These are phyloP conservation scores for Melangyna quadrimaculata DNA, from an alignment of 2,888 invertebrate species.

Conservation along the genomic window DNA sequence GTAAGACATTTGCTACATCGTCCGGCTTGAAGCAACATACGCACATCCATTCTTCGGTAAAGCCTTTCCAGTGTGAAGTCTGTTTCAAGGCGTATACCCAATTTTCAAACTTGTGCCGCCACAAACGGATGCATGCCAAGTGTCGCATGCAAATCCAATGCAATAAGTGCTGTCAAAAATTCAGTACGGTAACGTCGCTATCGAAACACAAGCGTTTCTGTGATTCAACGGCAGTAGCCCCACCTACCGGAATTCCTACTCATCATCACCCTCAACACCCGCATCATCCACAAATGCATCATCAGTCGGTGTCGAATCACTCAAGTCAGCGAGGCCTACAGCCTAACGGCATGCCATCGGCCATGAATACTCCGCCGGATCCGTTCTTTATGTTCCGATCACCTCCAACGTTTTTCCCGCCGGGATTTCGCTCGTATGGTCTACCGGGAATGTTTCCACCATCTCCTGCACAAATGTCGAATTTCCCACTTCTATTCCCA, in stretches of 20 bases:
- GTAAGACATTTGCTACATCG: conserved; percentile 98
- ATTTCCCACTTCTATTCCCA: conserved; percentile 83
- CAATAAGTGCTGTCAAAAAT: conserved; percentile 95
- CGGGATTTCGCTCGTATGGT: conserved; percentile 84
- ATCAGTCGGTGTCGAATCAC: conserved; percentile 53
- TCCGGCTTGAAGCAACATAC: conserved; percentile 99
- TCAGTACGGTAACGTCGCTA: conserved; percentile 94
- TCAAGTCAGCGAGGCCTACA: conserved; percentile 48
- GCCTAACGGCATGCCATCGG: conserved; percentile 73
- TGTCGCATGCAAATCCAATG: conserved; percentile 97
- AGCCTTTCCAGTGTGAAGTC: conserved; percentile 98
- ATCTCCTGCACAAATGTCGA: conserved; percentile 78
- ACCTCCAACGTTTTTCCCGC: conserved; percentile 85
- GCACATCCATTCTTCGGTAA: conserved; percentile 98
- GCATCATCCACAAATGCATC: conserved; percentile 70
- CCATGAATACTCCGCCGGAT: conserved; percentile 82
- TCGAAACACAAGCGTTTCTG: conserved; percentile 98
- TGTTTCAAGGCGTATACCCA: conserved; percentile 99
- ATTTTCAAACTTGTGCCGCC: conserved; percentile 99
- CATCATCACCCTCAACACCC: conserved; percentile 79
- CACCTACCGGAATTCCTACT: conserved; percentile 79
- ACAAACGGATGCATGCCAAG: conserved; percentile 98
- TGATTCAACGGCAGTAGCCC: conserved; percentile 87
- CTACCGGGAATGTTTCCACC: conserved; percentile 84
- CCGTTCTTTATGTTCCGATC: conserved; percentile 89